phyloP scores from a whole-genome alignment of 1,140 invertebrate species.

The Eriosoma lanigerum region DNA sequence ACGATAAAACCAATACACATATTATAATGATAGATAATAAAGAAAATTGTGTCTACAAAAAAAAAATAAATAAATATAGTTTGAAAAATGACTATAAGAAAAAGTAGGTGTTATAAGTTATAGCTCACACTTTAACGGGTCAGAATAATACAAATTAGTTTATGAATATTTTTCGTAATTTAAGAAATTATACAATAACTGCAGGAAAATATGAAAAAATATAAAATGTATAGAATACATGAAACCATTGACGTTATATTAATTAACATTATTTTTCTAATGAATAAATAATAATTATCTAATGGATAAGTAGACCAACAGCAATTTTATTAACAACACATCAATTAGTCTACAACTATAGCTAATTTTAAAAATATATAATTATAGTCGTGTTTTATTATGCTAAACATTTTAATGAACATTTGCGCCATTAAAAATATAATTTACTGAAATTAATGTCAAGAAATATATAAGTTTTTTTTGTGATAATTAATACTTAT shows the following conservation, averaged over 20 bases:
- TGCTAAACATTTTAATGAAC: slow-evolving; percentile 44
- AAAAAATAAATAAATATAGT: no score
- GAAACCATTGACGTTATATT: not conserved
- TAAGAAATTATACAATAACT: not conserved
- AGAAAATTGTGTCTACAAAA: no score
- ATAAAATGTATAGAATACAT: not conserved
- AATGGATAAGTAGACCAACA: slow-evolving; percentile 34
- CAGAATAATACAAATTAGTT: no score
- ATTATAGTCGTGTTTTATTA: slow-evolving; percentile 33
- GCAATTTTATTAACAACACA: not conserved
- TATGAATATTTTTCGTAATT: not conserved
- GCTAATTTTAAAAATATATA: not conserved
- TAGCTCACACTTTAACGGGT: no score
- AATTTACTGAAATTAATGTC: slow-evolving; percentile 32
- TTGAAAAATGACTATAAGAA: no score
- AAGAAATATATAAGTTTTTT: not conserved
- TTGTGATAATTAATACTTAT: slow-evolving; percentile 15
- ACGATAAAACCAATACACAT: no score
- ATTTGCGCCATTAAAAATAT: slow-evolving; percentile 27
- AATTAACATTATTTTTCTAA: not conserved
- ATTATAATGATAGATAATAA: no score
- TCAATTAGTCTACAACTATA: slow-evolving; percentile 9
- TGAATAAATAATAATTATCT: not conserved
- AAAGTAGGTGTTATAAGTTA: no score
- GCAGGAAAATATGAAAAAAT: not conserved